These are phyloP conservation scores for Steinernema hermaphroditum DNA, from an alignment of 2,888 invertebrate genomes.

Conservation along the genomic window DNA sequence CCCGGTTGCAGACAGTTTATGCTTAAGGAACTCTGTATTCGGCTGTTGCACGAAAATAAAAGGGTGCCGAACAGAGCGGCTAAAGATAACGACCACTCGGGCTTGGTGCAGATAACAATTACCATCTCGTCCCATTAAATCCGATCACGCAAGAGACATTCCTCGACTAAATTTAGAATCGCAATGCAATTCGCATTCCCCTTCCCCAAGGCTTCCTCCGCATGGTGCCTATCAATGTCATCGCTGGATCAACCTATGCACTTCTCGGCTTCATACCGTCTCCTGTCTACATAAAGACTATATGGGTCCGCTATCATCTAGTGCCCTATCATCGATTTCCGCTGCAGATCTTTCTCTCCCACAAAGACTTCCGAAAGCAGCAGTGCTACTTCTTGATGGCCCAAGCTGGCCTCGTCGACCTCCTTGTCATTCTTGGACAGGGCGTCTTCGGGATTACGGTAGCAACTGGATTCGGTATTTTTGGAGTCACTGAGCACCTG, in stretches of 20 bases:
- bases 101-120: too few species aligned
- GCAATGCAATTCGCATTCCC: too few species aligned
- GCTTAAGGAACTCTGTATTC: too few species aligned
- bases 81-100: too few species aligned
- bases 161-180: too few species aligned
- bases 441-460: slow-evolving; percentile 1
- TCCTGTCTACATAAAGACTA: not conserved
- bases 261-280: not conserved
- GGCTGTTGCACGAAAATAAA: too few species aligned
- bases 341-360: not conserved
- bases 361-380: not conserved
- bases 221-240: too few species aligned
- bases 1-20: too few species aligned
- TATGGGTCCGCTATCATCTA: not conserved
- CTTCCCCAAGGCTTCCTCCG: too few species aligned
- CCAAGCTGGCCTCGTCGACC: not conserved
- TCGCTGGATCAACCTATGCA: not conserved
- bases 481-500: not conserved
- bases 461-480: not conserved
- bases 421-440: not conserved
- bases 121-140: too few species aligned
- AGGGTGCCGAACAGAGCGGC: too few species aligned
- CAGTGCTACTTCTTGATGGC: slow-evolving; percentile 20
- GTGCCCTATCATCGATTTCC: not conserved
- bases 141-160: too few species aligned